phyloP scores from a whole-genome alignment of 2,797 vertebrate genomes.

The Menidia menidia region DNA sequence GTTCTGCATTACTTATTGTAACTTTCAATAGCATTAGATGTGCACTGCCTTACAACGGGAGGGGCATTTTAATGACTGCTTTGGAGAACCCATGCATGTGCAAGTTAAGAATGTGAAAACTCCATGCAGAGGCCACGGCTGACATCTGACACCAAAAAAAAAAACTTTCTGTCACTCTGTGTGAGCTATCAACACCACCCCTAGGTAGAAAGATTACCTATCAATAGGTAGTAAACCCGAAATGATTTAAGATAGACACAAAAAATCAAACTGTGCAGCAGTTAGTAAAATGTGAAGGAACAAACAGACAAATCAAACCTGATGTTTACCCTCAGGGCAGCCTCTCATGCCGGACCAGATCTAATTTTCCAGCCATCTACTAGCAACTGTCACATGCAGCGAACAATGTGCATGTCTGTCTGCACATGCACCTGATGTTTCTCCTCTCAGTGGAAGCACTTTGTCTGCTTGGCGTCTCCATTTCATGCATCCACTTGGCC shows the following conservation, averaged over 20 bases:
- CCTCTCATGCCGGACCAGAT: slow-evolving; percentile 64
- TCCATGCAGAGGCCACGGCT: too few relatives aligned
- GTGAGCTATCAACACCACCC: background rate
- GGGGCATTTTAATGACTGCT: too few relatives aligned
- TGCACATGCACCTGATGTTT: slow-evolving; percentile 50
- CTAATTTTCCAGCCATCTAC: slow-evolving; percentile 69
- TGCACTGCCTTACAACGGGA: too few relatives aligned
- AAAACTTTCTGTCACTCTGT: too few relatives aligned
- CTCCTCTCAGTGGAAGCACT: slow-evolving; percentile 46
- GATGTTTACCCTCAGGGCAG: slow-evolving; percentile 55
- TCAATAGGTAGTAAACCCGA: slow-evolving; percentile 16
- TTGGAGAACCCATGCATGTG: too few relatives aligned
- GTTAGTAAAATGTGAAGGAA: slow-evolving; percentile 40
- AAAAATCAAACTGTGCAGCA: slow-evolving; percentile 6
- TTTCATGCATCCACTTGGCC: slow-evolving; percentile 67
- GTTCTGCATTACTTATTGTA: too few relatives aligned
- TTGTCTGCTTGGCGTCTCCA: slow-evolving; percentile 56
- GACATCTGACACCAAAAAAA: too few relatives aligned
- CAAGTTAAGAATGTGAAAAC: too few relatives aligned
- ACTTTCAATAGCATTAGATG: too few relatives aligned
- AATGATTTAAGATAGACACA: background rate
- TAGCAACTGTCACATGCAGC: slow-evolving; percentile 53
- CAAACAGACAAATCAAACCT: slow-evolving; percentile 36
- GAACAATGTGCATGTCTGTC: slow-evolving; percentile 35
- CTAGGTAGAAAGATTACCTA: background rate